A percentile compares a stretch with the other conserved stretches of the same genome.
Evolutionary conservation across 2,797 vertebrate genomes (phyloP).

Genomic region (Muscicapa comitata): DNA sequence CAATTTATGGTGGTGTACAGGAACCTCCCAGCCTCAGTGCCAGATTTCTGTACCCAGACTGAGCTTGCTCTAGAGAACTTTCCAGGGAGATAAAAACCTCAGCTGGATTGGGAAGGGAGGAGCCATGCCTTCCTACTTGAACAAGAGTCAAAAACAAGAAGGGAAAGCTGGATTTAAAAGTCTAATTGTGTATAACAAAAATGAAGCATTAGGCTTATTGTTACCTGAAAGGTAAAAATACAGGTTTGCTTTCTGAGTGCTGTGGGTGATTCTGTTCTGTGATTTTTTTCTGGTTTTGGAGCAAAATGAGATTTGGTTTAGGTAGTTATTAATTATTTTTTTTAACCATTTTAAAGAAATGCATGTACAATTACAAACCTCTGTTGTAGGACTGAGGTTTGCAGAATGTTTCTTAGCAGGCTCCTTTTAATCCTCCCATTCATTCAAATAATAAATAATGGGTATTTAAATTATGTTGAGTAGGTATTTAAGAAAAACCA

Average conservation of each 20-base stretch:
- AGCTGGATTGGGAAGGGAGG: not conserved
- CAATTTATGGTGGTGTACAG: not conserved
- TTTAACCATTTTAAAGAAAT: not conserved
- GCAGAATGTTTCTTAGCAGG: not conserved
- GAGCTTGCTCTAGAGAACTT: not conserved
- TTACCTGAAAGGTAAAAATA: not conserved
- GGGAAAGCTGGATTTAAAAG: not conserved
- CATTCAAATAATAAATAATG: not conserved
- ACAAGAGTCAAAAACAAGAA: not conserved
- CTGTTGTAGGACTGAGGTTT: not conserved
- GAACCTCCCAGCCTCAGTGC: not conserved
- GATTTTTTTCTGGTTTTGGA: not conserved
- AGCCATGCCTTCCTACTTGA: not conserved
- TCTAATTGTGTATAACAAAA: not conserved
- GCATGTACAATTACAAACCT: not conserved
- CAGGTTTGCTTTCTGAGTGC: not conserved
- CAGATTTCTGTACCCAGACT: not conserved
- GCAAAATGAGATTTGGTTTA: not conserved
- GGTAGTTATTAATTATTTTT: not conserved
- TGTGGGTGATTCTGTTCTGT: not conserved
- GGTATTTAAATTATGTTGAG: not conserved
- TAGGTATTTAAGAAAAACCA: not conserved
- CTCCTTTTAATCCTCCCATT: not conserved
- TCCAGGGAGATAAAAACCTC: not conserved
- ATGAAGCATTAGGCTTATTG: not conserved